These are phyloP conservation scores for Clepsis dumicolana DNA, from an alignment of 2,888 invertebrate genomes.

Conservation along the genomic window DNA sequence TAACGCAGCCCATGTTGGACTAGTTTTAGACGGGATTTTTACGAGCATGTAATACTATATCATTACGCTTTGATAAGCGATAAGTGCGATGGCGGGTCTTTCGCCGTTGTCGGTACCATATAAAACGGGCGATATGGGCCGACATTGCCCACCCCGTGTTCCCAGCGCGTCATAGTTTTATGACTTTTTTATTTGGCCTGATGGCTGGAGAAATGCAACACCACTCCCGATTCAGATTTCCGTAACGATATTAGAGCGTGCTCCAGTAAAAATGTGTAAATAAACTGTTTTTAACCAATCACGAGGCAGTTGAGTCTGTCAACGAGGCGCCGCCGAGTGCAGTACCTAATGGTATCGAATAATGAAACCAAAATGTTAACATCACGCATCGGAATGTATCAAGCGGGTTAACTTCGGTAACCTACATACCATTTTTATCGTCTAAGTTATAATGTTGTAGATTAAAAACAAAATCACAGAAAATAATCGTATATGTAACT, in stretches of 20 bases:
- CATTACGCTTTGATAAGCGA: slow-evolving; percentile 78
- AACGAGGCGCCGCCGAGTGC: slow-evolving; percentile 45
- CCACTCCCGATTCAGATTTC: slow-evolving; percentile 77
- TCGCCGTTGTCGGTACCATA: slow-evolving; percentile 72
- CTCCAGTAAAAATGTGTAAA: slow-evolving; percentile 66
- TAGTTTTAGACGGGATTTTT: slow-evolving; percentile 73
- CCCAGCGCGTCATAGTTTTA: slow-evolving; percentile 83
- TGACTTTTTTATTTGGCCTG: slow-evolving; percentile 83
- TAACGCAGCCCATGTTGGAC: slow-evolving; percentile 57
- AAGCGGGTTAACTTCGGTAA: slow-evolving; percentile 34
- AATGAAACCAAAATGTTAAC: slow-evolving; percentile 46
- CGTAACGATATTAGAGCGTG: slow-evolving; percentile 67
- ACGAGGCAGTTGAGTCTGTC: slow-evolving; percentile 53
- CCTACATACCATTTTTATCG: slow-evolving; percentile 23
- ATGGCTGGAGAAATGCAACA: slow-evolving; percentile 80
- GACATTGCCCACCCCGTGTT: slow-evolving; percentile 75
- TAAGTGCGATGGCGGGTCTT: slow-evolving; percentile 76
- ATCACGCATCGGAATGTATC: slow-evolving; percentile 19
- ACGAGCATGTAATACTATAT: slow-evolving; percentile 79
- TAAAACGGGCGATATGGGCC: slow-evolving; percentile 75
- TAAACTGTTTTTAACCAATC: slow-evolving; percentile 64
- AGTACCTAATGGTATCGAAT: slow-evolving; percentile 46
- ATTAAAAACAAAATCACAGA: slow-evolving; percentile 61
- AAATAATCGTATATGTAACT: slow-evolving; percentile 57
- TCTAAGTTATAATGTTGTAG: slow-evolving; percentile 39